Conservation (phyloP, 2,888 invertebrate species). For the Dexiosoma caninum region DNA sequence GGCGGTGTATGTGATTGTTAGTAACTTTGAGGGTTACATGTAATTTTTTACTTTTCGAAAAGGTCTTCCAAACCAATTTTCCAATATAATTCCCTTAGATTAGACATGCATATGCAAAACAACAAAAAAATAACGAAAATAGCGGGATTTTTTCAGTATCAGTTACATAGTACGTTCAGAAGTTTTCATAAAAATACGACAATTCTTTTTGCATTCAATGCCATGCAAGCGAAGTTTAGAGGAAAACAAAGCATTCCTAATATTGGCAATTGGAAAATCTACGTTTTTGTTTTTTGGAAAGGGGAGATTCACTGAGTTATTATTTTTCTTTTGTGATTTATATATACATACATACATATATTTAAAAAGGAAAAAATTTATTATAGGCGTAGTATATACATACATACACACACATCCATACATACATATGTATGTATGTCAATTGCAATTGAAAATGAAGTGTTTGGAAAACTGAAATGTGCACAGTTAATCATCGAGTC, state of each 20-base stretch:
- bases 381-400: no score
- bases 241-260: conserved; percentile 1
- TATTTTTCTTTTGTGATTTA: conserved; percentile 46
- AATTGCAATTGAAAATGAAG: conserved; percentile 49
- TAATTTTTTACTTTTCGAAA: conserved; percentile 18
- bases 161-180: conserved; percentile 53
- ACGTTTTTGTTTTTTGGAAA: background rate
- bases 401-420: no score
- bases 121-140: conserved; percentile 13
- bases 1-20: background rate
- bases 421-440: no score
- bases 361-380: conserved; percentile 34
- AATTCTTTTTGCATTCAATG: conserved; percentile 5
- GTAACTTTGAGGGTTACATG: conserved; percentile 38
- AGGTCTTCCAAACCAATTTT: conserved; percentile 51
- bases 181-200: conserved; percentile 47
- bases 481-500: conserved; percentile 44
- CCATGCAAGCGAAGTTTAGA: background rate
- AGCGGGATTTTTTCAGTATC: conserved; percentile 42
- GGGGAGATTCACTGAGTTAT: conserved; percentile 29
- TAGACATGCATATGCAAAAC: conserved; percentile 9
- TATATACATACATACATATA: no score
- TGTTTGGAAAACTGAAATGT: conserved; percentile 21
- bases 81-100: conserved; percentile 53
- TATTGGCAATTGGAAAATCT: conserved; percentile 29